Evolutionary conservation across 2,797 vertebrate species (phyloP).

Genomic region (Poecilia gillii): DNA sequence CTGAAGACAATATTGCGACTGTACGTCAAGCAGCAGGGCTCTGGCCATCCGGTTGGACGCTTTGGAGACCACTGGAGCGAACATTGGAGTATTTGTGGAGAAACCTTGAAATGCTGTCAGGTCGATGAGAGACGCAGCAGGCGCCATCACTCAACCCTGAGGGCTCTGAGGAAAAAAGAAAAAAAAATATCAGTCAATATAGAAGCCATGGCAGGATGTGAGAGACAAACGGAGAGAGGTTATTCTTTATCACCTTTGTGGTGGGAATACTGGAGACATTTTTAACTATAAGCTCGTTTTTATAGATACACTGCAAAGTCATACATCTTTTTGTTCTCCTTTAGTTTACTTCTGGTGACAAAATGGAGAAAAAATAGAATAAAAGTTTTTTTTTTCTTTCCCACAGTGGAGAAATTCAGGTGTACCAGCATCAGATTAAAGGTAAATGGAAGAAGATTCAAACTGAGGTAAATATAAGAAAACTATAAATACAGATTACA

Average conservation of each 20-base stretch:
- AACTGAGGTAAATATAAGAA: neutral
- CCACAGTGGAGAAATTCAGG: neutral
- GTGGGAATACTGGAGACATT: conserved; percentile 14
- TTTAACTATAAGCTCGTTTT: neutral
- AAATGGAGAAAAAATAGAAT: neutral
- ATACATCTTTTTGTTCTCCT: neutral
- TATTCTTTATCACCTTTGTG: conserved; percentile 24
- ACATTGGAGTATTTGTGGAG: conserved; percentile 49
- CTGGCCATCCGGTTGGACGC: conserved; percentile 42
- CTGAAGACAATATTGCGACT: conserved; percentile 54
- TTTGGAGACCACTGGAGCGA: conserved; percentile 32
- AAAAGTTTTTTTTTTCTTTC: neutral
- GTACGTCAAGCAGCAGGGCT: conserved; percentile 50
- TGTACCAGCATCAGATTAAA: neutral
- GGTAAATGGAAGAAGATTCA: neutral
- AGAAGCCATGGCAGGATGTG: conserved; percentile 29
- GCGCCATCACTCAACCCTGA: conserved; percentile 51
- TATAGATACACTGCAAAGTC: conserved; percentile 8
- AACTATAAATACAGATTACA: neutral
- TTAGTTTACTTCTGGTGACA: neutral
- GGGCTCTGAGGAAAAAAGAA: conserved; percentile 24
- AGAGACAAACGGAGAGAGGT: conserved; percentile 27
- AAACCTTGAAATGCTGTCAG: conserved; percentile 58
- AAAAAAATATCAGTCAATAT: conserved; percentile 52
- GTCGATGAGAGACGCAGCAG: conserved; percentile 49